Conservation (phyloP, 2,113 vertebrate species). For the Calonectris borealis region DNA sequence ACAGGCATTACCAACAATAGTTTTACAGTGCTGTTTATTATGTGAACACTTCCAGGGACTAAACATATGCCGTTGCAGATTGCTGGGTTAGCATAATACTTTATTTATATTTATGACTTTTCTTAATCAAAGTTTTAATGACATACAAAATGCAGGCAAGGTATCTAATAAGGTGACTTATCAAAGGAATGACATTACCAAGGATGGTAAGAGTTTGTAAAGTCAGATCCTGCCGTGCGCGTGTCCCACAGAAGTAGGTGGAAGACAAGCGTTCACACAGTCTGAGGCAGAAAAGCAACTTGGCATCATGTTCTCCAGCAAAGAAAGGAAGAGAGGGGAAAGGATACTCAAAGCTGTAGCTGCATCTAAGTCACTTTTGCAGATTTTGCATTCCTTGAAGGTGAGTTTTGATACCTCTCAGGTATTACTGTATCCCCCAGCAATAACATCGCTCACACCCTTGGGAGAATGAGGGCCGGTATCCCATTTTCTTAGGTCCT, state of each 20-base stretch:
- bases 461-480: neutral
- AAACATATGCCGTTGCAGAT: neutral
- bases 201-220: neutral
- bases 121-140: constrained; percentile 9
- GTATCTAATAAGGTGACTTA: neutral
- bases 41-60: neutral
- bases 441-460: neutral
- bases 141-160: neutral
- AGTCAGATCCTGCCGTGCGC: neutral
- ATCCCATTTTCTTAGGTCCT: neutral
- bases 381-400: neutral
- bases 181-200: neutral
- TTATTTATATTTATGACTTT: constrained; percentile 48
- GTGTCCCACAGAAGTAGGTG: neutral
- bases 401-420: neutral
- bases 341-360: neutral
- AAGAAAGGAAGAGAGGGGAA: neutral
- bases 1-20: constrained; percentile 1
- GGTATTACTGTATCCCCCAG: neutral
- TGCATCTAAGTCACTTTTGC: neutral
- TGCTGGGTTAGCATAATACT: neutral
- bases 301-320: neutral
- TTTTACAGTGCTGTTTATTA: constrained; percentile 28
- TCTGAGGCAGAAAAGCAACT: neutral
- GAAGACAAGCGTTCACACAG: neutral